Evolutionary conservation across 2,888 invertebrate species (phyloP), one percentile per base, ranked within the genome.

Genomic region (Eristalis intricaria): DNA sequence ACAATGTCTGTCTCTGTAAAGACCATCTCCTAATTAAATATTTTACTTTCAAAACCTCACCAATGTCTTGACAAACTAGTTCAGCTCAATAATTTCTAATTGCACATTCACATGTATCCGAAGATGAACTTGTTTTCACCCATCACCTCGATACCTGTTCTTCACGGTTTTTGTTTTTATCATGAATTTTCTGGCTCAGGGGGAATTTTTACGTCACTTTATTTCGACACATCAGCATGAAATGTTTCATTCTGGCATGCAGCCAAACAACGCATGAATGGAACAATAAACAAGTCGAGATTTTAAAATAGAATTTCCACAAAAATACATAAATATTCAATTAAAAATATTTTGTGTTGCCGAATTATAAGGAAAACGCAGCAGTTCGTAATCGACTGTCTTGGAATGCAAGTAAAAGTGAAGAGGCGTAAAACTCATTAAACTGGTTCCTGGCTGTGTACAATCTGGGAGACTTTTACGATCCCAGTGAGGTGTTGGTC

Each of bases 211-310:
- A 43, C 43, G 66, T 73, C 79, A 79, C 43, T 23, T 60, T 15
- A 26, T 70, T 13, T 50, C 58, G 58, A 23, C 58, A 58, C 2
- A 58, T 64, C 64, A 50, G 19, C n/a, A 22, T 65, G 60, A 71
- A 60, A 19, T 58, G 19, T 40, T 19, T 50, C 32, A 60, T 19
- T 50, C 23, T 79, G 60, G 79, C 29, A 13, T 3, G 5, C 13
- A 13, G 66, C 79, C 71, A 79, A 73, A 65, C 35, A 61, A 73
- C 71, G 61, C 73, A 66, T 78, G 70, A 78, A 71, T 78, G 71
- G 43, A 38, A 38, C 19, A 23, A 64, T 29, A 69, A 22, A 63
- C 22, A 76, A 76, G 40, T 29, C 58, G 38, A 63, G 15, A 13
- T 19, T 13, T 68, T 13, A 60, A 68, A 60, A 63, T 77, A 69